Conservation (phyloP, 2,113 vertebrate genomes). For the Stigmatopora nigra region DNA sequence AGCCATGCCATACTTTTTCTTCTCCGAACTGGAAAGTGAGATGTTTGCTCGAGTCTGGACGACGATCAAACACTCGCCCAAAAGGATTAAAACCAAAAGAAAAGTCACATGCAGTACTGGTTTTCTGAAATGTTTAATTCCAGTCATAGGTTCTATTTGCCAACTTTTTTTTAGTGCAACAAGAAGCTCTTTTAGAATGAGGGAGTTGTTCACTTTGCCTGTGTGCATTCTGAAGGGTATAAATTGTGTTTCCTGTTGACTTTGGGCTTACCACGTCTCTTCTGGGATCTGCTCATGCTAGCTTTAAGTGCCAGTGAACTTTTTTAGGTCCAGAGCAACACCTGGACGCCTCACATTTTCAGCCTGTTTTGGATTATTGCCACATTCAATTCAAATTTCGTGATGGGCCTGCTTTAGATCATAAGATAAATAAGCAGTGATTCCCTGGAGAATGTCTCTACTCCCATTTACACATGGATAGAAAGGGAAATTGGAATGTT, state of each 20-base stretch:
- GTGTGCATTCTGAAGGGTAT: not conserved
- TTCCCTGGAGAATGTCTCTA: not conserved
- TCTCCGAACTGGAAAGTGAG: conserved; percentile 31
- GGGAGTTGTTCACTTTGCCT: not conserved
- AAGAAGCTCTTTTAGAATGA: not conserved
- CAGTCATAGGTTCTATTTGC: conserved; percentile 15
- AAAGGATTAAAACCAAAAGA: conserved; percentile 19
- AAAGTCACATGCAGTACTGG: conserved; percentile 8
- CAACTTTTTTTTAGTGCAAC: not conserved
- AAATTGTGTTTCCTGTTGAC: not conserved
- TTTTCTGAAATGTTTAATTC: conserved; percentile 18
- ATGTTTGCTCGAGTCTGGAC: conserved; percentile 31
- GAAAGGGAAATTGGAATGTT: not conserved
- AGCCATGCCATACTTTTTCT: conserved; percentile 11
- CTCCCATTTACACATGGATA: not conserved
- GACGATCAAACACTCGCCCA: conserved; percentile 31
- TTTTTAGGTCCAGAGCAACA: conserved; percentile 7
- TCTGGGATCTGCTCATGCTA: conserved; percentile 22
- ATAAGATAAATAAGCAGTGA: not conserved
- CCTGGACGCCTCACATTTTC: not conserved
- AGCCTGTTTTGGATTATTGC: not conserved
- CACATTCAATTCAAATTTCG: not conserved
- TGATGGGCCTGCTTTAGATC: not conserved
- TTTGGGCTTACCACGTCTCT: conserved; percentile 26
- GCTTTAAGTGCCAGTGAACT: conserved; percentile 11